Conservation (phyloP, 1,140 invertebrate species). For the Druon quercuslanigerum region DNA sequence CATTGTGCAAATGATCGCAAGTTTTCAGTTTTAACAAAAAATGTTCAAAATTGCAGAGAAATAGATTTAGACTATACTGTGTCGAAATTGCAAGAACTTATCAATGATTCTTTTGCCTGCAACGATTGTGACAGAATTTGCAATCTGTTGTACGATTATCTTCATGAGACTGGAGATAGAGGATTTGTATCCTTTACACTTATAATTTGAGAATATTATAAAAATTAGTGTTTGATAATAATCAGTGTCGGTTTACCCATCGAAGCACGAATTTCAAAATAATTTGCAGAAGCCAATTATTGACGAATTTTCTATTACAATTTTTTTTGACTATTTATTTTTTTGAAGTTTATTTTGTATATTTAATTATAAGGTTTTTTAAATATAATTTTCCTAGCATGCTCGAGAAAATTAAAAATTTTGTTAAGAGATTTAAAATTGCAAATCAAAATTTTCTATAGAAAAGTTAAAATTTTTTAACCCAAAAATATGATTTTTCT, state of each 20-base stretch:
- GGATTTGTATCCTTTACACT: conserved; percentile 65
- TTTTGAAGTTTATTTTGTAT: background rate
- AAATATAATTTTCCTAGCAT: no score
- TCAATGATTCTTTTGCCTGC: conserved; percentile 53
- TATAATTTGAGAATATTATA: background rate
- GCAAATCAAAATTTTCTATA: no score
- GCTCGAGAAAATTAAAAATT: no score
- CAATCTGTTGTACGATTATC: conserved; percentile 50
- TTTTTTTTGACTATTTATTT: background rate
- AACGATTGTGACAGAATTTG: conserved; percentile 47
- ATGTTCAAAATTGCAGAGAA: background rate
- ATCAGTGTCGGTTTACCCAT: background rate
- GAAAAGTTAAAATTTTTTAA: no score
- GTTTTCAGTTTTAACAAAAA: background rate
- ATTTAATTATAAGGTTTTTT: no score
- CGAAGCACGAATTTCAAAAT: background rate
- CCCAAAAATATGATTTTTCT: no score
- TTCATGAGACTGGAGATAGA: conserved; percentile 35
- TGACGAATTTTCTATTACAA: no score
- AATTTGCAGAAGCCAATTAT: no score
- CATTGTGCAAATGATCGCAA: background rate
- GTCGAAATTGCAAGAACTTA: conserved; percentile 51
- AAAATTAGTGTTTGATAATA: no score
- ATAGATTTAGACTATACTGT: conserved; percentile 40
- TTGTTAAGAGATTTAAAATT: no score